Base-by-base conservation (phyloP, 2,888 invertebrate species). In the Calameuta idolon region DNA sequence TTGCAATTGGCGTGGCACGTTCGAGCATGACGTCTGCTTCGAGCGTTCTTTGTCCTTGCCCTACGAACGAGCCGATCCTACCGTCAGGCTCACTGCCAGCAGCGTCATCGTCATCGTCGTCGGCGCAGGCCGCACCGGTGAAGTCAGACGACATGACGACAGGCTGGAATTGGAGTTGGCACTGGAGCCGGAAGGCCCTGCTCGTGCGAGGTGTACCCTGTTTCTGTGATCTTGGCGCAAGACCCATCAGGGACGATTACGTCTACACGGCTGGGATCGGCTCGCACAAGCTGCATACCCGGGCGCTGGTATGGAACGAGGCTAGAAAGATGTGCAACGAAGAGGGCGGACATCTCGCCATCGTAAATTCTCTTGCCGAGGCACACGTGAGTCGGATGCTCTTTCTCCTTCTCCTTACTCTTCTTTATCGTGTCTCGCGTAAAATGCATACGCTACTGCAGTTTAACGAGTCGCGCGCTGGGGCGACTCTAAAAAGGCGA, bases 321-420 rank as follows among this genome's bases (percentile, higher is more conserved):
- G 89, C 90, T 4, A 82, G 89, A 31, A 90, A 89, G 78, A 77
- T 87, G 73, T 89, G 90, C 81, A 89, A 85, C 81, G 88, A 89
- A 73, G 90, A 89, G 79, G 89, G 89, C 12, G 90, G 86, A 68
- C 87, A 90, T 81, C 84, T 90, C 71, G 86, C 87, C 9, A 83
- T 89, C 33, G 75, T 88, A 69, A 87, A 88, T 81, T 86, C 87
- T 5, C 76, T 75, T 69, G 80, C 71, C 79, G 87, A 86, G 77
- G 86, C 85, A 5, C 79, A 82, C 23, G 87, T 86, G 69, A 81
- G 75, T 77, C 5, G 4, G 4, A 80, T 76, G 73, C 74, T 34
- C 12, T 2, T 34, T 75, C 23, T 76, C 4, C 33, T 33, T 75
- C 74, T 73, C 5, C 33, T 30, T 30, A 1, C 30, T 69, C 30